Base-by-base conservation (phyloP, 2,113 vertebrate genomes). In the Aspiorhynchus laticeps region DNA sequence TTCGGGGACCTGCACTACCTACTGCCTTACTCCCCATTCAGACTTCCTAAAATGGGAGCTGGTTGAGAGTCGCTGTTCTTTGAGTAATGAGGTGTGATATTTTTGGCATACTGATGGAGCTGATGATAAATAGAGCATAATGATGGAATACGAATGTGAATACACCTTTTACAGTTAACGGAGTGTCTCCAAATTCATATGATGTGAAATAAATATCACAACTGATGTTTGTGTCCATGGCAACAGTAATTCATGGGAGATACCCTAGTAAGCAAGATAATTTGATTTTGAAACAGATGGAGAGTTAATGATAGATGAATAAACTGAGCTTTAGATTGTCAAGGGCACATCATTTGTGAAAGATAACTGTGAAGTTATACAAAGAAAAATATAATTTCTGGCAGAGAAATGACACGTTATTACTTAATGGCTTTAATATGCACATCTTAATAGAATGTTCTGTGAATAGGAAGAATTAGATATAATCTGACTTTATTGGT, bases 1-100 rank as follows among this genome's bases (percentile, higher is more conserved):
- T 91, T 91, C 92, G 86, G 88, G 71, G 89, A 91, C 86, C 90
- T 82, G 86, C 88, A 88, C 79, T 83, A 75, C 75, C 87, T 90
- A 24, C 28, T 83, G 11, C 41, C 43, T 14, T 83, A 28, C 26
- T 21, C 63, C 15, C 15, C 1, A 46, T 48, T 67, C n/a, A 81
- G 7, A 56, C 36, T 63, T 81, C 38, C 26, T 21, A 71, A 48
- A 83, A 71, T 31, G 4, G 15, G 80, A 46, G 15, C 24, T 33
- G 43, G 19, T 21, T 9, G 15, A 67, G n/a, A 65, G 31, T 28
- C 4, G 15, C 61, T 82, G 21, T 81, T 67, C n/a, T 82, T 82
- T 31, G 24, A 67, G 59, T 43, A 43, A 48, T 67, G 61, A 67
- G 26, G 61, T 63, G 79, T 80, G 53, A 63, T 48, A 24, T 31